phyloP scores from a whole-genome alignment of 1,140 invertebrate genomes.

The Euglossa dilemma region DNA sequence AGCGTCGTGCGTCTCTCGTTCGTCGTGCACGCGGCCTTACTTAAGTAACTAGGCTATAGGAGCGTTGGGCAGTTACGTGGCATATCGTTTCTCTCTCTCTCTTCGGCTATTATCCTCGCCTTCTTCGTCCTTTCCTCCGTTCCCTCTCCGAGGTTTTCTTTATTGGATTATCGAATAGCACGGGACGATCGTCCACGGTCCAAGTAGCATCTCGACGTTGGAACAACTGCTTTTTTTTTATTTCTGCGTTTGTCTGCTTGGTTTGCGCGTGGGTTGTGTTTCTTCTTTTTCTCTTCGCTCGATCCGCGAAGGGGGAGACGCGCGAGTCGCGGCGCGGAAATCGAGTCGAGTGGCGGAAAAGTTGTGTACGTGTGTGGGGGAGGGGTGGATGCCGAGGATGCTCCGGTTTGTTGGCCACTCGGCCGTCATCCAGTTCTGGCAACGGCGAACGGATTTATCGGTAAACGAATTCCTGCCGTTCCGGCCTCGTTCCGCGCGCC shows the following conservation, averaged over 20 bases:
- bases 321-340: slow-evolving; percentile 1
- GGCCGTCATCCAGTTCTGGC: slow-evolving; percentile 32
- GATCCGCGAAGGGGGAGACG: slow-evolving; percentile 5
- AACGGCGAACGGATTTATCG: slow-evolving; percentile 34
- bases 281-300: not conserved
- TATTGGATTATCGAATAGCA: slow-evolving; percentile 23
- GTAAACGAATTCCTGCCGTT: slow-evolving; percentile 46
- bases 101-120: not conserved
- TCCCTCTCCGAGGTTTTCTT: not conserved
- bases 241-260: not conserved
- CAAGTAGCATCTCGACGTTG: slow-evolving; percentile 24
- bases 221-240: slow-evolving; percentile 1
- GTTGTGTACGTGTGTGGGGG: not conserved
- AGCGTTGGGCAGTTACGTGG: slow-evolving; percentile 67
- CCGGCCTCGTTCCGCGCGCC: slow-evolving; percentile 18
- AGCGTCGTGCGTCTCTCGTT: not conserved
- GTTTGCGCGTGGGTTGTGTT: no score
- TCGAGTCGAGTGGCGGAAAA: slow-evolving; percentile 45
- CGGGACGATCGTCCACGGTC: slow-evolving; percentile 26
- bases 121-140: not conserved
- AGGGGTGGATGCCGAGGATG: slow-evolving; percentile 6
- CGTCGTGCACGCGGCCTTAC: slow-evolving; percentile 32
- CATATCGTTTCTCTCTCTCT: not conserved
- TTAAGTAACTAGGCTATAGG: slow-evolving; percentile 67
- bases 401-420: slow-evolving; percentile 32